Conservation (phyloP, 2,888 invertebrate genomes). For the Drosophila barbarae region DNA sequence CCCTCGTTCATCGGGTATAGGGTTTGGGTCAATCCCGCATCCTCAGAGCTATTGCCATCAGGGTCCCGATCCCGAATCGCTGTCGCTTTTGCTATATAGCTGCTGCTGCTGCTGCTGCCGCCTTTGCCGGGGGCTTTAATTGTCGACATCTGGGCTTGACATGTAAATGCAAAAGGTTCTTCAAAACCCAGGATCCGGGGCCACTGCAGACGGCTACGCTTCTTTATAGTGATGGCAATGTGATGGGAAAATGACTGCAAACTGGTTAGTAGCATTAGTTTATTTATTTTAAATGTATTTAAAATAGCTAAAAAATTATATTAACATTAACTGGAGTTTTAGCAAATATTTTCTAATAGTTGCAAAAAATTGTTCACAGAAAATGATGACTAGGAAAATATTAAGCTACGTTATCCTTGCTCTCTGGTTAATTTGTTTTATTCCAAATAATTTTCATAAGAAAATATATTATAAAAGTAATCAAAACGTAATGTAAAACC, state of each 20-base stretch:
- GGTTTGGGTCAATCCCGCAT: constrained; percentile 23
- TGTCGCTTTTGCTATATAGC: constrained; percentile 13
- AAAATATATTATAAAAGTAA: too few relatives aligned
- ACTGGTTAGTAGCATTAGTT: rapidly evolving
- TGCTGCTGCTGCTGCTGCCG: constrained; percentile 11
- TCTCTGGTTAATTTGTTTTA: background rate
- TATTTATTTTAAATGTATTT: background rate
- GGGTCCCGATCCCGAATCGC: constrained; percentile 11
- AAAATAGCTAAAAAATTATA: too few relatives aligned
- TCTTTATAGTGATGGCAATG: constrained; percentile 10
- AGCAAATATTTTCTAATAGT: too few relatives aligned
- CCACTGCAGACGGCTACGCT: constrained; percentile 13
- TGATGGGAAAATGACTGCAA: background rate
- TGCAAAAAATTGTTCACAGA: background rate
- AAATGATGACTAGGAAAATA: too few relatives aligned
- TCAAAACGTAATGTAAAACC: background rate
- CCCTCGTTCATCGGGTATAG: constrained; percentile 2
- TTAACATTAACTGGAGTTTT: too few relatives aligned
- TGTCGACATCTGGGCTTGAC: constrained; percentile 68
- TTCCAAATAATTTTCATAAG: background rate
- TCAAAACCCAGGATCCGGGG: constrained; percentile 23
- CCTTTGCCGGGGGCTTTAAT: constrained; percentile 58
- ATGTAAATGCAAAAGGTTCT: constrained; percentile 66
- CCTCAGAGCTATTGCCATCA: background rate
- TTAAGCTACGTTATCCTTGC: too few relatives aligned